Evolutionary conservation across 2,888 invertebrate species (phyloP).

Genomic region (Spilosoma lubricipeda): DNA sequence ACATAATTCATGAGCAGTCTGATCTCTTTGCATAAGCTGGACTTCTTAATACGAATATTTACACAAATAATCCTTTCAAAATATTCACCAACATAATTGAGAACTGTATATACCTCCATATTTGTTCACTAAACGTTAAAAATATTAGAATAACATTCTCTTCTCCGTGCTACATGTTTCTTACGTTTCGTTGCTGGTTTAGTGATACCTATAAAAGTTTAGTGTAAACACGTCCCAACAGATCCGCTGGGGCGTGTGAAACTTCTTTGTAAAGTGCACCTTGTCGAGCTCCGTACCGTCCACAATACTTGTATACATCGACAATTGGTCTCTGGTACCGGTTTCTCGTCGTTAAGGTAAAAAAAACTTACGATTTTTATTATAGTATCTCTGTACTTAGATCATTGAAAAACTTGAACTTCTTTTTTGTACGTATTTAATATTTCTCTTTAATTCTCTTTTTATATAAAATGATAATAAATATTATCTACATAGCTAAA

Average conservation of each 20-base stretch:
- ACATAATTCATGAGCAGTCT: not conserved
- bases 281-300: slow-evolving; percentile 44
- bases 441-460: no score
- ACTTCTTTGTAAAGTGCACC: slow-evolving; percentile 56
- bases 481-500: no score
- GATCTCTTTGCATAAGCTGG: not conserved
- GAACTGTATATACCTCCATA: not conserved
- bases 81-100: not conserved
- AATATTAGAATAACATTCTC: slow-evolving; percentile 20
- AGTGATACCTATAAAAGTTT: slow-evolving; percentile 42
- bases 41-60: not conserved
- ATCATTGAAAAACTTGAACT: no score
- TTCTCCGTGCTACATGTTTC: slow-evolving; percentile 24
- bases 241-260: slow-evolving; percentile 49
- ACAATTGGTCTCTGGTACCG: slow-evolving; percentile 28
- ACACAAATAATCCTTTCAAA: not conserved
- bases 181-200: slow-evolving; percentile 41
- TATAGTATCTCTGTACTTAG: not conserved
- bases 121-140: slow-evolving; percentile 3
- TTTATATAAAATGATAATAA: no score
- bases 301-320: slow-evolving; percentile 32
- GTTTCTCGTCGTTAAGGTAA: slow-evolving; percentile 16
- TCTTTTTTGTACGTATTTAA: no score
- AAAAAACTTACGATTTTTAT: not conserved
- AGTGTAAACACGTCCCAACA: slow-evolving; percentile 44